These are phyloP conservation scores for Microtus ochrogaster DNA, from an alignment of 2,113 vertebrate genomes.

Conservation along the genomic window DNA sequence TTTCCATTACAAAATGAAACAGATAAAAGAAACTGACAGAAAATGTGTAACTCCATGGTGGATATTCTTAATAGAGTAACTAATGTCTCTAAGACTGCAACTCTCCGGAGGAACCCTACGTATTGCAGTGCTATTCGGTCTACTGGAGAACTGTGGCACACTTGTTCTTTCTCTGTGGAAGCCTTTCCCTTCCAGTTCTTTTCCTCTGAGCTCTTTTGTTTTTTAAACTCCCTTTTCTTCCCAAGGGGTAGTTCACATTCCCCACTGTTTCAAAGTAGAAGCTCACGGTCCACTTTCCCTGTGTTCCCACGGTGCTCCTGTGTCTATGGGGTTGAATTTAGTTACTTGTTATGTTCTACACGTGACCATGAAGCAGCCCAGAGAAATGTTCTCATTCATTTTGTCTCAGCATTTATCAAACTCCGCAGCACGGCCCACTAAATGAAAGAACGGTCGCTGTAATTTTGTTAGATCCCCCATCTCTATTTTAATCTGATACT, in stretches of 20 bases:
- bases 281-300: background rate
- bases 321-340: background rate
- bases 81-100: too few species aligned
- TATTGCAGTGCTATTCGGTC: accelerated
- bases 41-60: background rate
- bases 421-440: background rate
- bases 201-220: background rate
- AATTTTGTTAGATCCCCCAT: background rate
- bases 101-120: background rate
- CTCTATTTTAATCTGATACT: too few species aligned
- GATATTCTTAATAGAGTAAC: background rate
- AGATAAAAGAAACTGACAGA: background rate
- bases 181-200: background rate
- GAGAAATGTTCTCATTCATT: background rate
- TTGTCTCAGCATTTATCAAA: background rate
- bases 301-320: background rate
- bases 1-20: background rate
- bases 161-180: background rate
- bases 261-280: background rate
- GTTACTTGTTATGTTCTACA: background rate
- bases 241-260: background rate
- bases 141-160: background rate
- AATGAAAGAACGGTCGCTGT: background rate
- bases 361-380: background rate
- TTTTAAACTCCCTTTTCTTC: background rate